phyloP scores from a whole-genome alignment of 2,113 vertebrate genomes.

The Tylochromis polylepis region DNA sequence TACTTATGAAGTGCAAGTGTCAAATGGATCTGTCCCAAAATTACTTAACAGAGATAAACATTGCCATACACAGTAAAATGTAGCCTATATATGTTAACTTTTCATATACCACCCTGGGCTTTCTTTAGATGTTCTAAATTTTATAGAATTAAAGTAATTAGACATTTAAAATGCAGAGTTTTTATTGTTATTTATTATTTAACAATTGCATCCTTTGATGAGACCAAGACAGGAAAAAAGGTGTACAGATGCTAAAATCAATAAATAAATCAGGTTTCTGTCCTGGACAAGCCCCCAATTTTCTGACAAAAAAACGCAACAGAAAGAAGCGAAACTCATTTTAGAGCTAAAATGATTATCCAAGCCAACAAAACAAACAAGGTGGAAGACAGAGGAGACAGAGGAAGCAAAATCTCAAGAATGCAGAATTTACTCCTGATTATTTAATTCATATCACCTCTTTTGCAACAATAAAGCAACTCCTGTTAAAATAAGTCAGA shows the following conservation, averaged over 20 bases:
- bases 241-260: background rate
- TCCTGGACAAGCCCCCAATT: accelerated
- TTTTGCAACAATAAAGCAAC: background rate
- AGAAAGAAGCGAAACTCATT: background rate
- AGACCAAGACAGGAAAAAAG: background rate
- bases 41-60: background rate
- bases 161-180: background rate
- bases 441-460: background rate
- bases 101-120: background rate
- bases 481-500: background rate
- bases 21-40: background rate
- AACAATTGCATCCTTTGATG: background rate
- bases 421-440: background rate
- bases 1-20: background rate
- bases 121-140: background rate
- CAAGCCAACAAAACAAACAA: background rate
- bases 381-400: background rate
- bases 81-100: accelerated
- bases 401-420: background rate
- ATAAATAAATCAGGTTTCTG: background rate
- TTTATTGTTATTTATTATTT: background rate
- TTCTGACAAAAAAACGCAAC: background rate
- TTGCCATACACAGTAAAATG: accelerated
- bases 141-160: background rate
- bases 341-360: background rate